Base-by-base conservation (phyloP, 2,888 invertebrate species). In the Elmis aenea region DNA sequence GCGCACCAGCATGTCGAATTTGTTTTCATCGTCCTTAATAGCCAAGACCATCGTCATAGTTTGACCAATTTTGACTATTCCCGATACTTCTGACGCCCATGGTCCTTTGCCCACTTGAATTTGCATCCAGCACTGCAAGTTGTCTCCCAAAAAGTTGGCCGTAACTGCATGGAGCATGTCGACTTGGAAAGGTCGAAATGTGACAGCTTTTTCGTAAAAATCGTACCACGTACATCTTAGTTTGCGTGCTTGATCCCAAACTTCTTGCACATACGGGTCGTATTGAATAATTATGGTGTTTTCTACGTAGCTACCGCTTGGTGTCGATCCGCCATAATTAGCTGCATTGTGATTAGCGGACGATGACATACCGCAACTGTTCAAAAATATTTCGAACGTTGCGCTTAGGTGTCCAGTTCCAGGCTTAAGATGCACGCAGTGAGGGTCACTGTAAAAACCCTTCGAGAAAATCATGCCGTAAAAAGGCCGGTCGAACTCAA, bases 1-100 rank as follows among this genome's bases (percentile, higher is more conserved):
- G 46, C 93, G 77, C 18, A 93, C 92, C 47, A 93, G 68, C 92
- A 93, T 93, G 59, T 93, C 93, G 67, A 93, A 93, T 71, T 93
- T 93, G 59, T 91, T 92, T 68, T 93, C 93, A 55, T 93, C 92
- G 54, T 93, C 93, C 68, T 93, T 93, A 58, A 93, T 93, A 12
- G 93, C 93, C 41, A 93, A 72, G 6, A 93, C 93, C 93, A 93
- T 93, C 6, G 93, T 93, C 93, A 93, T 93, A 0, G 93, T 93
- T 65, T 93, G 93, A 13, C 93, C 93, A 50, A 93, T 93, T 71
- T 93, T 93, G 5, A 93, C 93, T 58, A 93, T 91, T 33, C 93
- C 93, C 1, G 91, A 91, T 16, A 93, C 93, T 70, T 93, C 93
- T 8, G 90, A 90, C n/a, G 93, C 93, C 93, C 93, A 93, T 1